Evolutionary conservation across 2,113 vertebrate species (phyloP).

Genomic region (Recurvirostra avosetta): DNA sequence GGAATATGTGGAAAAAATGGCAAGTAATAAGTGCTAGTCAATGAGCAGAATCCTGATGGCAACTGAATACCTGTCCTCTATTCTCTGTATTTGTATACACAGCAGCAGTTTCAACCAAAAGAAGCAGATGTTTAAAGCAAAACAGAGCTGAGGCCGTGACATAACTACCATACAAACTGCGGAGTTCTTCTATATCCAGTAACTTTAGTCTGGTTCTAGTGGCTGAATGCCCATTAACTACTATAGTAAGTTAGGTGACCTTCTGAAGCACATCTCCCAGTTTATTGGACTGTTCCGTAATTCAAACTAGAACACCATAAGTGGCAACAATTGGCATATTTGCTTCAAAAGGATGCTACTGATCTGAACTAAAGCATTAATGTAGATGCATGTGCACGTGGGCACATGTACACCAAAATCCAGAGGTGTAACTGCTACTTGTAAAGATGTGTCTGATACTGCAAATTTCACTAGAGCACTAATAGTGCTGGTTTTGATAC

Average conservation of each 20-base stretch:
- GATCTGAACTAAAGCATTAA: not conserved
- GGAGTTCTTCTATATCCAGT: not conserved
- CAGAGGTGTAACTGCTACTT: not conserved
- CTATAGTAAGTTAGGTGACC: not conserved
- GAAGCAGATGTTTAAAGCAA: not conserved
- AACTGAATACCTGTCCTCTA: not conserved
- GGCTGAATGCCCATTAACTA: not conserved
- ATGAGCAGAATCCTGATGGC: not conserved
- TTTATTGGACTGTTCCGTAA: not conserved
- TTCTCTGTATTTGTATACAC: not conserved
- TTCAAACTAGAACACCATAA: not conserved
- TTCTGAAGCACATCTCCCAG: not conserved
- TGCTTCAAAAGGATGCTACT: not conserved
- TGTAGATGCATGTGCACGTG: too few relatives aligned
- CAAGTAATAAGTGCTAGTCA: not conserved
- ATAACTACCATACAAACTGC: not conserved
- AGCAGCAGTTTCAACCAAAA: not conserved
- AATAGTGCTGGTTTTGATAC: not conserved
- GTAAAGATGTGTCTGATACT: not conserved
- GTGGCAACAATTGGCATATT: not conserved
- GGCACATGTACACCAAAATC: not conserved
- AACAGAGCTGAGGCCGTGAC: not conserved
- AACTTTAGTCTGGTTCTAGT: not conserved
- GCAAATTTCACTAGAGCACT: not conserved
- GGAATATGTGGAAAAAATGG: not conserved